Percentiles rank a stretch among this genome's conserved stretches.
Evolutionary conservation across 2,797 vertebrate species (phyloP).

Genomic region (Podarcis siculus): DNA sequence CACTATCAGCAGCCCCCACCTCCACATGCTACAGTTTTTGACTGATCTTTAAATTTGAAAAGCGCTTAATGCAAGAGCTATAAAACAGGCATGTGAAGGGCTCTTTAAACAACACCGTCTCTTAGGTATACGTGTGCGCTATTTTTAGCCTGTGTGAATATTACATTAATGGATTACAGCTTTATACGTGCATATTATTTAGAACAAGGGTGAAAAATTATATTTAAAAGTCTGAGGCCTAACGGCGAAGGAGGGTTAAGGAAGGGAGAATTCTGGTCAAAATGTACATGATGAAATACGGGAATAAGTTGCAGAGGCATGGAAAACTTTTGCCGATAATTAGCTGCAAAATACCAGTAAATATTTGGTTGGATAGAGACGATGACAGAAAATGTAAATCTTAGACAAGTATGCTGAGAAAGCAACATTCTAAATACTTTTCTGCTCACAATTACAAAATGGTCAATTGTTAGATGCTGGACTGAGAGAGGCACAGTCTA

Average conservation of each 20-base stretch:
- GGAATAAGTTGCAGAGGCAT: slow-evolving; percentile 53
- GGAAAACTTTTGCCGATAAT: slow-evolving; percentile 54
- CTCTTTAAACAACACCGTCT: background rate
- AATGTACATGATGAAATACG: slow-evolving; percentile 39
- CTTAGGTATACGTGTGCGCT: background rate
- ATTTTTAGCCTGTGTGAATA: background rate
- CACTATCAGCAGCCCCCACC: background rate
- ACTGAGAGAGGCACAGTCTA: slow-evolving; percentile 70
- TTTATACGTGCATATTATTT: background rate
- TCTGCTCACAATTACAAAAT: slow-evolving; percentile 71
- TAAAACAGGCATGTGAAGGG: background rate
- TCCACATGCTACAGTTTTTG: background rate
- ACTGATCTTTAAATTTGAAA: background rate
- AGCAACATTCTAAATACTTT: slow-evolving; percentile 71
- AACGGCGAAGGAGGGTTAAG: background rate
- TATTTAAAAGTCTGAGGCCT: background rate
- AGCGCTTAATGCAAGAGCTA: background rate
- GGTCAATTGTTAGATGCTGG: slow-evolving; percentile 74
- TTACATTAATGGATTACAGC: background rate
- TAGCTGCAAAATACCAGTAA: slow-evolving; percentile 58
- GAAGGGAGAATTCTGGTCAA: slow-evolving; percentile 16
- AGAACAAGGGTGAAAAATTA: background rate
- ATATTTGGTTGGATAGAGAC: slow-evolving; percentile 69
- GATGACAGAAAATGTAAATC: slow-evolving; percentile 70
- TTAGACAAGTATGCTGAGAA: slow-evolving; percentile 68